Conservation (phyloP, 2,113 vertebrate genomes). For the Mungos mungo region DNA sequence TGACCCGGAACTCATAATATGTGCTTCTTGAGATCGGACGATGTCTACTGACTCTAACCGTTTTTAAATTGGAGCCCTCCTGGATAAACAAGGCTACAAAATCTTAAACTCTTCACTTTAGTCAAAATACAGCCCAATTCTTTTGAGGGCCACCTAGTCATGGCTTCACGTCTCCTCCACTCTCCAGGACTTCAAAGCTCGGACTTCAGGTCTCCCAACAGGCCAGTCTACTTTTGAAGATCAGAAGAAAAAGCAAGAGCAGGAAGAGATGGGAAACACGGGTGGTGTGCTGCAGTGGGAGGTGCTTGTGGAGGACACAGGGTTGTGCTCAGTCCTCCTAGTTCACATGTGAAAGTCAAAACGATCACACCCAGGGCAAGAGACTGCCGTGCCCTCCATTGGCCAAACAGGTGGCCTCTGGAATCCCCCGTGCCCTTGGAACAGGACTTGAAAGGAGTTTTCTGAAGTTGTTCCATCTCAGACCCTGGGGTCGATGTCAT, state of each 20-base stretch:
- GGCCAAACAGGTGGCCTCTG: not conserved
- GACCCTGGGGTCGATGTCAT: not conserved
- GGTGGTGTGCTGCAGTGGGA: rapidly evolving
- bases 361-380: not conserved
- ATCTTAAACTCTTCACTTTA: not conserved
- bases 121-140: not conserved
- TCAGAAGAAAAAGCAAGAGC: not conserved
- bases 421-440: not conserved
- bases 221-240: not conserved
- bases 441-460: not conserved
- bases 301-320: not conserved
- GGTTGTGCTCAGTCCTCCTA: not conserved
- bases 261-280: no score
- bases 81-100: not conserved
- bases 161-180: not conserved
- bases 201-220: not conserved
- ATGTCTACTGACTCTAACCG: not conserved
- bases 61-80: not conserved
- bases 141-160: not conserved
- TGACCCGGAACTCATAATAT: conserved; percentile 15
- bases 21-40: conserved; percentile 10
- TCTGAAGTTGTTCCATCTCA: not conserved
- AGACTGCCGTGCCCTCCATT: not conserved
- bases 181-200: not conserved
- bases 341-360: not conserved